Percentiles rank a stretch among this genome's conserved stretches.
Evolutionary conservation across 1,140 invertebrate species (phyloP).

Genomic region (Lethrus apterus): DNA sequence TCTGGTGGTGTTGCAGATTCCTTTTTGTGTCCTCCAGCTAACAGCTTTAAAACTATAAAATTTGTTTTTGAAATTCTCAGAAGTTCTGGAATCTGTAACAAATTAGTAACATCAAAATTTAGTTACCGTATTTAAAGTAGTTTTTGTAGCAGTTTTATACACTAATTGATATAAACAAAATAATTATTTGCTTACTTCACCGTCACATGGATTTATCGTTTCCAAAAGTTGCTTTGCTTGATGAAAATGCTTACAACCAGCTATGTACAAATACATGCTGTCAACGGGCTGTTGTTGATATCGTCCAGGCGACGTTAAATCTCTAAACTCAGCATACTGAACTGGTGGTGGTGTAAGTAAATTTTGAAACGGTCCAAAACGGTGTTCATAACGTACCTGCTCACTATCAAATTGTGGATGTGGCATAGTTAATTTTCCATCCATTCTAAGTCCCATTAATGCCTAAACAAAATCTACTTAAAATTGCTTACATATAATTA

Average conservation of each 20-base stretch:
- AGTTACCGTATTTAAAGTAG: too few species aligned
- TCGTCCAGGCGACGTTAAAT: conserved; percentile 48
- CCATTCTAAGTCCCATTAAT: conserved; percentile 62
- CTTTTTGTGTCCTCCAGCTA: conserved; percentile 84
- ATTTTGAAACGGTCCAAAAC: conserved; percentile 81
- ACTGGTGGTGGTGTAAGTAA: conserved; percentile 81
- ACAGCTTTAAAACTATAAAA: conserved; percentile 87
- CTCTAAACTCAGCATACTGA: conserved; percentile 37
- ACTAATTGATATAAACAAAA: too few species aligned
- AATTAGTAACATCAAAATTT: neutral
- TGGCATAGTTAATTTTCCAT: conserved; percentile 65
- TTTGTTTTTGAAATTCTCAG: conserved; percentile 90
- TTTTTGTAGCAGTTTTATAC: too few species aligned
- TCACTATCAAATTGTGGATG: conserved; percentile 88
- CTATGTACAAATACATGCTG: conserved; percentile 59
- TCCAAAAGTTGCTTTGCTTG: conserved; percentile 81
- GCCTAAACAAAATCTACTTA: conserved; percentile 57
- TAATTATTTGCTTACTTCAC: conserved; percentile 57
- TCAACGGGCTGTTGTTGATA: conserved; percentile 40
- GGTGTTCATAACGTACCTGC: conserved; percentile 87
- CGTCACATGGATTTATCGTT: conserved; percentile 64
- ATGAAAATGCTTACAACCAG: conserved; percentile 85
- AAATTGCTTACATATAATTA: too few species aligned
- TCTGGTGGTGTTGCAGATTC: conserved; percentile 75
- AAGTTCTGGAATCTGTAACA: conserved; percentile 68